A percentile compares a stretch with the other conserved stretches of the same genome.
Evolutionary conservation across 2,113 vertebrate species (phyloP).

Genomic region (Hyaena hyaena): DNA sequence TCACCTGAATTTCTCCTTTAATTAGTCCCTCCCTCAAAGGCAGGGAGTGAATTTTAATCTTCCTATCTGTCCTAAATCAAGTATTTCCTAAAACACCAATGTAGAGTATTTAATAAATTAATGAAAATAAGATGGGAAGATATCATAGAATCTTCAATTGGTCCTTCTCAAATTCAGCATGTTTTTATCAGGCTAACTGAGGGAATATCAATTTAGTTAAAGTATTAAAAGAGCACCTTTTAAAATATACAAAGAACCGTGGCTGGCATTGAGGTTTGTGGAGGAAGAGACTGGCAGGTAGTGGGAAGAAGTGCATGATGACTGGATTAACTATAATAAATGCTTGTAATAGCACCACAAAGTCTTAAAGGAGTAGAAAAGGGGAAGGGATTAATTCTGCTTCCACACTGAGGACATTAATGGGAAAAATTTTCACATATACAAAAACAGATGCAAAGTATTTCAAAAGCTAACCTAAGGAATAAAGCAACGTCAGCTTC

Average conservation of each 20-base stretch:
- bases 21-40: background rate
- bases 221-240: background rate
- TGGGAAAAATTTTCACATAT: background rate
- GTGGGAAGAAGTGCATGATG: too few species aligned
- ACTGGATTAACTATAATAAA: background rate
- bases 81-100: conserved; percentile 9
- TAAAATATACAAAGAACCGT: background rate
- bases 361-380: conserved; percentile 9
- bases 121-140: background rate
- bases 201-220: background rate
- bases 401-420: background rate
- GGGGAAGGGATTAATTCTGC: background rate
- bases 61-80: background rate
- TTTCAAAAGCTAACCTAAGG: background rate
- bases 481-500: background rate
- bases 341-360: background rate
- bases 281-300: too few species aligned
- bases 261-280: background rate
- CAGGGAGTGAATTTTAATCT: background rate
- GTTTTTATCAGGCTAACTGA: background rate
- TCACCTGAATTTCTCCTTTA: background rate
- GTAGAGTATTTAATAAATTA: background rate
- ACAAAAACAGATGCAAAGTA: background rate
- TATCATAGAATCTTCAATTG: background rate
- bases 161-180: background rate